These are phyloP conservation scores for Drosophila dives DNA, from an alignment of 2,888 invertebrate species.

Conservation along the genomic window DNA sequence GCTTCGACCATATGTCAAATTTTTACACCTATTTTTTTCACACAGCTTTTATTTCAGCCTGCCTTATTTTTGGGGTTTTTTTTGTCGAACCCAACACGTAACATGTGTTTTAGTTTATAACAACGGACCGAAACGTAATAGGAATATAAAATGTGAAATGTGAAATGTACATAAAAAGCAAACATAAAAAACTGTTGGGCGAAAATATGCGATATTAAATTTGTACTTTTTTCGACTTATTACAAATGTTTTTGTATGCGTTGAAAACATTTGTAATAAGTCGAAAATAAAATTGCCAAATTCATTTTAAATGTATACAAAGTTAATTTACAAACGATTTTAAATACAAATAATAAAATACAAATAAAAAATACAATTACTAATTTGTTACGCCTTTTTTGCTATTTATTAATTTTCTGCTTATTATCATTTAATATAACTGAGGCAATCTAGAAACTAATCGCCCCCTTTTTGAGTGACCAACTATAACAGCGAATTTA, in stretches of 20 bases:
- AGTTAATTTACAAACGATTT: not conserved
- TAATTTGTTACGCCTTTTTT: not conserved
- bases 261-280: no score
- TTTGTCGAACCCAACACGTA: conserved; percentile 54
- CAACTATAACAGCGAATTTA: not conserved
- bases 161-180: conserved; percentile 11
- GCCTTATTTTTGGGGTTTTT: conserved; percentile 5
- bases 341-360: not conserved
- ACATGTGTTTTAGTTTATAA: conserved; percentile 66
- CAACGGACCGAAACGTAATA: conserved; percentile 19
- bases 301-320: not conserved
- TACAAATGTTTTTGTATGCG: conserved; percentile 1
- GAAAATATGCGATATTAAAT: conserved; percentile 37
- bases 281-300: not conserved
- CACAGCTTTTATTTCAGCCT: conserved; percentile 19
- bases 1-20: conserved; percentile 48
- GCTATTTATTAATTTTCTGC: no score
- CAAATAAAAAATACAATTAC: not conserved
- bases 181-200: conserved; percentile 33
- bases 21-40: conserved; percentile 44
- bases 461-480: not conserved
- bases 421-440: not conserved
- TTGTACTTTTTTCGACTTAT: conserved; percentile 14
- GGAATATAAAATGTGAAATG: conserved; percentile 20
- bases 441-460: not conserved